Base-by-base conservation (phyloP, 2,888 invertebrate genomes). In the Drosophila borealis region DNA sequence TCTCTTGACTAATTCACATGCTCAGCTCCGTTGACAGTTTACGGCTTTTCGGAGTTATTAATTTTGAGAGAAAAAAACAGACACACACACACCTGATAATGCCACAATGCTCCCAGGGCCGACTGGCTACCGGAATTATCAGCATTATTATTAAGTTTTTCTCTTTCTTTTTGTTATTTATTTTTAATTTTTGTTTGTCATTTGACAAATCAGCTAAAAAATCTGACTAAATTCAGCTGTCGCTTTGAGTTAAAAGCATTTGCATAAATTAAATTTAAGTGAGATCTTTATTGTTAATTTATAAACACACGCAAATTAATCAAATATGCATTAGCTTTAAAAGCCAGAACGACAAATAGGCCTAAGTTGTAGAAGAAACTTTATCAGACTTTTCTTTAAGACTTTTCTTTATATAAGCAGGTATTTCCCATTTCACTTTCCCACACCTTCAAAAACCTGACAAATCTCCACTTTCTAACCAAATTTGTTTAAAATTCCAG, bases 71-170 rank as follows among this genome's bases (percentile, higher is more conserved):
- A 21, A 37, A 33, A 4, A 13, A 10, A n/a, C 21, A 6, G 29
- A 29, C 36, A 66, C 62, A 62, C 36, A 66, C 62, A 62, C 33
- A 17, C 17, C 1, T 17, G 53, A 66, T 74, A 49, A 69, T 64
- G 17, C 9, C 54, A 10, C 17, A 50, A 66, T 50, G 25, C 46
- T 25, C 34, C 69, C 46, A 61, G 70, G 39, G 62, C 36, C 57
- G 48, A 14, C 19, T 21, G 56, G 78, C 80, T 85, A 85, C 85
- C 65, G 76, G 78, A 70, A 81, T 84, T 87, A 69, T 59, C 37
- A 54, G 34, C 56, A 64, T 80, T 80, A 67, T 65, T 54, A 51
- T 68, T 64, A 64, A 46, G 70, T 53, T 34, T 54, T 34, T 21
- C 34, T 49, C 1, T 19, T 63, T 59, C 19, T 19, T 53, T 65